These are phyloP conservation scores for Galerucella calmariensis DNA, from an alignment of 2,888 invertebrate genomes.

Conservation along the genomic window DNA sequence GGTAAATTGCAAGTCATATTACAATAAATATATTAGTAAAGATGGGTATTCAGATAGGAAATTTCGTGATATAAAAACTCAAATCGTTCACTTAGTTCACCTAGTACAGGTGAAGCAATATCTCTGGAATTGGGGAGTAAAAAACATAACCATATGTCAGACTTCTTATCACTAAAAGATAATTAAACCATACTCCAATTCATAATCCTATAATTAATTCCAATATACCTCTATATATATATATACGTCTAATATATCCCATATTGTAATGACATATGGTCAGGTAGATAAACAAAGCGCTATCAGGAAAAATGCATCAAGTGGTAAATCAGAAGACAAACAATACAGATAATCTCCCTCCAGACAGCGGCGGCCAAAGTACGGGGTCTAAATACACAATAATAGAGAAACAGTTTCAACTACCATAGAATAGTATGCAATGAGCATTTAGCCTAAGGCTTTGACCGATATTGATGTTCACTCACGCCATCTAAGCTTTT, in stretches of 20 bases:
- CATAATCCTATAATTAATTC: conserved; percentile 44
- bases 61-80: not conserved
- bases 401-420: too few species aligned
- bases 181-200: conserved; percentile 40
- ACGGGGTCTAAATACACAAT: too few species aligned
- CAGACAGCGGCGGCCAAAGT: conserved; percentile 15
- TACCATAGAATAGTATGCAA: too few species aligned
- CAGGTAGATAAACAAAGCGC: conserved; percentile 52
- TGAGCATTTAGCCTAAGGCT: too few species aligned
- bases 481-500: too few species aligned
- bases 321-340: conserved; percentile 62
- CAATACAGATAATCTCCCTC: conserved; percentile 48
- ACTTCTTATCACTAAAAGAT: conserved; percentile 37
- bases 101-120: not conserved
- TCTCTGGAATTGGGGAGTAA: conserved; percentile 10
- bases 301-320: conserved; percentile 51
- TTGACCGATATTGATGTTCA: too few species aligned
- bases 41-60: too few species aligned
- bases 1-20: too few species aligned
- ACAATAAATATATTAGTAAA: too few species aligned
- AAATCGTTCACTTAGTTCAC: not conserved
- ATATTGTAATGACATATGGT: conserved; percentile 54
- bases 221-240: conserved; percentile 22
- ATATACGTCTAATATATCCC: conserved; percentile 11
- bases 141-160: conserved; percentile 38